Conservation (phyloP, 2,888 invertebrate species). For the Noctua fimbriata region DNA sequence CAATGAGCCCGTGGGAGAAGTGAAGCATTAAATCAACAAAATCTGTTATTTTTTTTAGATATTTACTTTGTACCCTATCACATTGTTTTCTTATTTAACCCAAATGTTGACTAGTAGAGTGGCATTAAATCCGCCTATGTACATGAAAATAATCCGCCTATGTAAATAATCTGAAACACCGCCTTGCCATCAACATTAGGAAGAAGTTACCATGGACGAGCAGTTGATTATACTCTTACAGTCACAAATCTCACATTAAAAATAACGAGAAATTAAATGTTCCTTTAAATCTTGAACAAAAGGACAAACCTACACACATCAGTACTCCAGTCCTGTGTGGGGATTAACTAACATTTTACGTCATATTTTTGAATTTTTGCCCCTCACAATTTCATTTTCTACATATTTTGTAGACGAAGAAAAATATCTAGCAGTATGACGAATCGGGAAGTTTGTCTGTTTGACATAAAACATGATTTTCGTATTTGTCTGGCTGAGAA, state of each 20-base stretch:
- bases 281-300: slow-evolving; percentile 14
- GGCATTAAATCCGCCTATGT: too few relatives aligned
- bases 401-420: not conserved
- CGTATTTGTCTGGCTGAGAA: not conserved
- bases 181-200: not conserved
- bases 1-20: not conserved
- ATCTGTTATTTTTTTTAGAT: too few relatives aligned
- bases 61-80: too few relatives aligned
- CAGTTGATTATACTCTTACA: not conserved
- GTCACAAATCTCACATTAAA: not conserved
- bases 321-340: not conserved
- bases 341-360: slow-evolving; percentile 32
- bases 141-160: too few relatives aligned
- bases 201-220: not conserved
- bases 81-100: too few relatives aligned
- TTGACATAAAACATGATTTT: not conserved
- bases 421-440: not conserved
- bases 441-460: slow-evolving; percentile 13
- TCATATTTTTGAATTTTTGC: slow-evolving; percentile 18
- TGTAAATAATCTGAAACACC: not conserved
- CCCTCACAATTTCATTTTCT: slow-evolving; percentile 1
- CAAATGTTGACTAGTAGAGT: too few relatives aligned
- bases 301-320: slow-evolving; percentile 8
- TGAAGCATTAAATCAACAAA: not conserved
- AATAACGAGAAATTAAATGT: not conserved